These are phyloP conservation scores for Amniataba percoides DNA, from an alignment of 2,797 vertebrate species.

Conservation along the genomic window DNA sequence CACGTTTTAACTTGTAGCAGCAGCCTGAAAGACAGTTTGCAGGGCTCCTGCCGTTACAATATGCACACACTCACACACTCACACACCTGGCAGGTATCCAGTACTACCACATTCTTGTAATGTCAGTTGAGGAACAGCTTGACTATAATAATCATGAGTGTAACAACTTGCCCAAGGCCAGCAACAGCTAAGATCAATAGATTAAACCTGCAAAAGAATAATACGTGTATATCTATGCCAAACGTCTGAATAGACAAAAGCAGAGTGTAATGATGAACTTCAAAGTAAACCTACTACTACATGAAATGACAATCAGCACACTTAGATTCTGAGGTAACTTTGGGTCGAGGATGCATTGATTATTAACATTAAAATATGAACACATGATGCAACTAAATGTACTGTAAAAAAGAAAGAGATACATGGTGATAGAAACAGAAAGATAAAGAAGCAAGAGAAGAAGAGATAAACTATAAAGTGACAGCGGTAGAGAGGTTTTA, in stretches of 20 bases:
- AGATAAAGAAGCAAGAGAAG: slow-evolving; percentile 14
- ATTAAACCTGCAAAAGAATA: slow-evolving; percentile 5
- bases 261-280: not conserved
- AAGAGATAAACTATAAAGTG: slow-evolving; percentile 20
- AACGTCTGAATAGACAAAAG: not conserved
- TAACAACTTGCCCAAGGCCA: slow-evolving; percentile 11
- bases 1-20: not conserved
- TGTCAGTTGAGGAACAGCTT: slow-evolving; percentile 9
- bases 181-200: slow-evolving; percentile 15
- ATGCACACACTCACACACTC: slow-evolving; percentile 12
- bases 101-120: slow-evolving; percentile 46
- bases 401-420: not conserved
- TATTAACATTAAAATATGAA: not conserved
- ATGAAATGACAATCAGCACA: not conserved
- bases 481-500: slow-evolving; percentile 12
- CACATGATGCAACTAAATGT: slow-evolving; percentile 14
- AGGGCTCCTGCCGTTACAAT: not conserved
- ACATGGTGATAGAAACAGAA: not conserved
- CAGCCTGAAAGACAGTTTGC: not conserved
- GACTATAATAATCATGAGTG: slow-evolving; percentile 18
- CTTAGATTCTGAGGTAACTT: not conserved
- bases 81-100: slow-evolving; percentile 37
- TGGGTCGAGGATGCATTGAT: not conserved
- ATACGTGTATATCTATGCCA: not conserved
- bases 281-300: not conserved